Evolutionary conservation across 2,113 vertebrate species (phyloP), one percentile per base, ranked within the genome.

Genomic region (Silurus asotus): DNA sequence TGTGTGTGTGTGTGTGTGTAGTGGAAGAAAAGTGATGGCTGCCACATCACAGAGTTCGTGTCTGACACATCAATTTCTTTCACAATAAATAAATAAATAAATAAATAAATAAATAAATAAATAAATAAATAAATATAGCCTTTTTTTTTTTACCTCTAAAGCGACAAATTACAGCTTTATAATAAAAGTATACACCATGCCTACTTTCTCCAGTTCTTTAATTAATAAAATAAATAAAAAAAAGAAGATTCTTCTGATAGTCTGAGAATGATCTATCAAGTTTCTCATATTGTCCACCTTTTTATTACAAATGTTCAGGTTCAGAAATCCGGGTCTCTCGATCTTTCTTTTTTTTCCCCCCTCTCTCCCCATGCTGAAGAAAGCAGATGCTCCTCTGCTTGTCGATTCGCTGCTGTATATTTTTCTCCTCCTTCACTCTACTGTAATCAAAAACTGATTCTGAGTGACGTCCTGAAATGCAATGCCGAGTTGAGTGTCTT

Each of bases 351-450:
- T 69, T 78, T 85, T 90, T 90, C 87, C 37, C 37, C 37, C 2
- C 37, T 37, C 90, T 89, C 78, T 90, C 90, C 87, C 88, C 91
- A 91, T 83, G 23, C 88, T 75, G 70, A 85, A 86, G 88, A 89
- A 82, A 88, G 88, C 84, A 61, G 76, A 76, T n/a, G 80, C 86
- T 82, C 84, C 62, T 87, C 48, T 45, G 59, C 86, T 84, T 55
- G 28, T 84, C 83, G 88, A 90, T 86, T 69, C 37, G 1, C 37
- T 74, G 9, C 83, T 77, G 77, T 72, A 48, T 14, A 49, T 72
- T 85, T 78, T 75, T 59, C 62, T 82, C 76, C 84, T 87, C 82
- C 89, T 61, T 76, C 77, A 81, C 76, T 76, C 53, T 64, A 49
- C 80, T 84, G 90, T 89, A 90, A 90, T 92, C 86, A 90, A 91